Base-by-base conservation (phyloP, 2,113 vertebrate species). In the Polypterus bichir region DNA sequence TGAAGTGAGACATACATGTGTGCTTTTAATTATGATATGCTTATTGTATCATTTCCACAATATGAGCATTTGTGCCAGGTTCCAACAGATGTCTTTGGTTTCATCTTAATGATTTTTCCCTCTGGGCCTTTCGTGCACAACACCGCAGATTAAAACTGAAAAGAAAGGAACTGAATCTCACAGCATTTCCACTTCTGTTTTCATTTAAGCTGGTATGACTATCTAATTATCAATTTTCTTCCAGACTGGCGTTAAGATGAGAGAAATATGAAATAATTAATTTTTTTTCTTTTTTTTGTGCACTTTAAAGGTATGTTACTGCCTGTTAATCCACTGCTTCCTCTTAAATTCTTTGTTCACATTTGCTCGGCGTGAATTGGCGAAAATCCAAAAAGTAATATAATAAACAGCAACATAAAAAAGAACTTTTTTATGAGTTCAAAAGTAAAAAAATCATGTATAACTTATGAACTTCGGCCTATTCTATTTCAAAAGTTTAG, bases 11-110 rank as follows among this genome's bases (percentile, higher is more conserved):
- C 57, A 27, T 6, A 63, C 77, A 74, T 70, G 71, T 27, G 27
- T 73, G 69, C 47, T 71, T 65, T 67, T 55, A 61, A 70, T 75
- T 73, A 74, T 3, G 59, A 47, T 57, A 48, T 9, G 9, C n/a
- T 58, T 65, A 55, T 65, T 70, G 56, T 66, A 74, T 49, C 58
- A 62, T 74, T 75, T 70, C 61, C 72, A 45, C 64, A 69, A 71
- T 74, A 63, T 62, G 66, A 69, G 69, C 62, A 75, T 61, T 66
- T 57, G 54, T 60, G 64, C 56, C 49, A 67, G 67, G n/a, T 66
- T 75, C 75, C 54, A 68, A 47, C 71, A 77, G 63, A 75, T 78
- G 62, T 67, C 62, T 83, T 77, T 70, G 54, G 62, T 75, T 77
- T 69, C 61, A 8, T 68, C 66, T 61, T 56, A 65, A 8, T 54